A percentile compares a stretch with the other conserved stretches of the same genome.
Conservation (phyloP, 2,113 vertebrate genomes). For the Cardinalis cardinalis region DNA sequence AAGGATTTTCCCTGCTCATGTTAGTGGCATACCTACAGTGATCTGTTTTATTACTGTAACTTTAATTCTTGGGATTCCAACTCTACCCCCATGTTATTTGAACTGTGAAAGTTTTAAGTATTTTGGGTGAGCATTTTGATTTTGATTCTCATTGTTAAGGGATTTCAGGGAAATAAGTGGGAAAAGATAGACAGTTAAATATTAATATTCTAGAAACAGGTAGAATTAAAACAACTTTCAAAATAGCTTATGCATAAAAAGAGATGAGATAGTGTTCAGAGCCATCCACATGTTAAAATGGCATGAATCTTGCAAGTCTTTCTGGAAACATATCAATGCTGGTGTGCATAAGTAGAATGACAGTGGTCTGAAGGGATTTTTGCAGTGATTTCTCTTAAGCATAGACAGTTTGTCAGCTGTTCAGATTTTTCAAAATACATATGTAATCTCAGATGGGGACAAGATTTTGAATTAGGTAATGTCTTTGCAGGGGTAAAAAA, state of each 20-base stretch:
- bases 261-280: not conserved
- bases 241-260: not conserved
- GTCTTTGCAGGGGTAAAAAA: not conserved
- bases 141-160: not conserved
- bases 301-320: not conserved
- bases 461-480: not conserved
- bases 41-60: not conserved
- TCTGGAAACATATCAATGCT: not conserved
- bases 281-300: not conserved
- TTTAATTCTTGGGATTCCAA: not conserved
- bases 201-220: not conserved
- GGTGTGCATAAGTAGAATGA: not conserved
- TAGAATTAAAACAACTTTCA: not conserved
- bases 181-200: not conserved
- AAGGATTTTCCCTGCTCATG: not conserved
- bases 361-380: not conserved
- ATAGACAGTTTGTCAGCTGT: not conserved
- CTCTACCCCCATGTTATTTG: not conserved
- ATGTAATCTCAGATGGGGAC: not conserved
- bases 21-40: not conserved
- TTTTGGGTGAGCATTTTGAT: not conserved
- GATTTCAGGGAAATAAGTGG: not conserved
- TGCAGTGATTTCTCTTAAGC: not conserved
- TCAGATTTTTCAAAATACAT: not conserved
- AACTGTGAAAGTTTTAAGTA: not conserved